Percentiles rank a stretch among this genome's conserved stretches.
Evolutionary conservation across 2,888 invertebrate species (phyloP).

Genomic region (Chesias legatella): DNA sequence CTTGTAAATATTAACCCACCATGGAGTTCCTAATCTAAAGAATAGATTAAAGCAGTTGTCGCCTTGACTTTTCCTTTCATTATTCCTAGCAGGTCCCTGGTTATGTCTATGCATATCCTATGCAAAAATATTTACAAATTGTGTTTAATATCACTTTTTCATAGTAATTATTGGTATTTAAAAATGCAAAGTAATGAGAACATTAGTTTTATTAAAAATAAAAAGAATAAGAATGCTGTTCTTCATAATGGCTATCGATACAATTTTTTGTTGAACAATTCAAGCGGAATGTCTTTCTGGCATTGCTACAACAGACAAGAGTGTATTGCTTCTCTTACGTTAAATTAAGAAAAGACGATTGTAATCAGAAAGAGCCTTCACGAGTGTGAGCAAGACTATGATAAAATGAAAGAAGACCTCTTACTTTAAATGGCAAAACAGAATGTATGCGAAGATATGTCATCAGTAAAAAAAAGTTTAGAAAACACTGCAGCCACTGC

Average conservation of each 20-base stretch:
- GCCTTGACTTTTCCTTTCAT: slow-evolving; percentile 6
- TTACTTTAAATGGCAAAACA: slow-evolving; percentile 13
- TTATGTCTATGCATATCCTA: slow-evolving; percentile 10
- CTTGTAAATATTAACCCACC: too few species aligned
- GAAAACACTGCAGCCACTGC: slow-evolving; percentile 10
- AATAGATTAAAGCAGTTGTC: neutral
- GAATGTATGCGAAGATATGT: slow-evolving; percentile 13
- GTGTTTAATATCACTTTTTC: too few species aligned
- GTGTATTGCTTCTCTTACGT: slow-evolving; percentile 14
- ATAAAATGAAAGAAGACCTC: slow-evolving; percentile 16
- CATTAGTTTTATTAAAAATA: slow-evolving; percentile 11
- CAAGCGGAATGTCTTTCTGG: slow-evolving; percentile 15
- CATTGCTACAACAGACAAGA: slow-evolving; percentile 13
- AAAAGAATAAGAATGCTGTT: slow-evolving; percentile 11
- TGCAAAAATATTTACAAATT: slow-evolving; percentile 11
- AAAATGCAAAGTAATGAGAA: slow-evolving; percentile 7
- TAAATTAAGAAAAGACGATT: slow-evolving; percentile 13
- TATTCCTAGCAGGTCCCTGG: too few species aligned
- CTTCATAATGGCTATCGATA: slow-evolving; percentile 11
- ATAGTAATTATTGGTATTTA: too few species aligned
- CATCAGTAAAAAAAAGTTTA: slow-evolving; percentile 13
- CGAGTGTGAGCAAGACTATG: slow-evolving; percentile 16
- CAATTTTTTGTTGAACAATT: slow-evolving; percentile 11
- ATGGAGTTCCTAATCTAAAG: too few species aligned
- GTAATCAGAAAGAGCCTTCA: slow-evolving; percentile 12